A percentile compares a stretch with the other conserved stretches of the same genome.
Conservation (phyloP, 2,797 vertebrate genomes). For the Acridotheres tristis region DNA sequence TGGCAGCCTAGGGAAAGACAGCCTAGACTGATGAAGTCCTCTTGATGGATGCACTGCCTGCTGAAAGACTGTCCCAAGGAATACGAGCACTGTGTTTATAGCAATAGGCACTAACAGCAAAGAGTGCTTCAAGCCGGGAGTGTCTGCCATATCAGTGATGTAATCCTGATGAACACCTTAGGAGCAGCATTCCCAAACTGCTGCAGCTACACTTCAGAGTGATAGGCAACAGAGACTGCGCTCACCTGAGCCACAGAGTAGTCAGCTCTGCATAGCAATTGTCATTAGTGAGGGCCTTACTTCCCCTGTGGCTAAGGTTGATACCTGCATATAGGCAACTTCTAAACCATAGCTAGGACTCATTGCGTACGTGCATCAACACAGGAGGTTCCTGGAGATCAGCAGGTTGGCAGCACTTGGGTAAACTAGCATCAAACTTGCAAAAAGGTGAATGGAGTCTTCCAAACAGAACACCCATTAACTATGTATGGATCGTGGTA, state of each 20-base stretch:
- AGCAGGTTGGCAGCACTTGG: neutral
- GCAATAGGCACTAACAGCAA: neutral
- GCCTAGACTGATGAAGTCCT: neutral
- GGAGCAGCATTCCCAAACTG: neutral
- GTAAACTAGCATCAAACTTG: neutral
- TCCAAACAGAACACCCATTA: neutral
- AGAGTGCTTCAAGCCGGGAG: neutral
- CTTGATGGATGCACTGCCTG: neutral
- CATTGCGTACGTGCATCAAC: neutral
- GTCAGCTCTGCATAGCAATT: neutral
- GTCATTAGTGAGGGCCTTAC: neutral
- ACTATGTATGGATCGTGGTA: neutral
- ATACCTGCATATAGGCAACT: neutral
- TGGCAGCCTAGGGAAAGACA: neutral
- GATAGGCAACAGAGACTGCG: neutral
- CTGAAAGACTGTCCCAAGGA: neutral
- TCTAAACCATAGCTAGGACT: neutral
- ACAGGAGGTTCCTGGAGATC: neutral
- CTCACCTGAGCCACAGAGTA: neutral
- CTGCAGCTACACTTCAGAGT: neutral
- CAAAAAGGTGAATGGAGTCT: neutral
- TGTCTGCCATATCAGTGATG: neutral
- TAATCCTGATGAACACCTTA: neutral
- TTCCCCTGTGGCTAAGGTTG: neutral
- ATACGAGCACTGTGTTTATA: neutral